phyloP scores from a whole-genome alignment of 92 coral and sea anemone genomes.

The Zoanthus solanderi region DNA sequence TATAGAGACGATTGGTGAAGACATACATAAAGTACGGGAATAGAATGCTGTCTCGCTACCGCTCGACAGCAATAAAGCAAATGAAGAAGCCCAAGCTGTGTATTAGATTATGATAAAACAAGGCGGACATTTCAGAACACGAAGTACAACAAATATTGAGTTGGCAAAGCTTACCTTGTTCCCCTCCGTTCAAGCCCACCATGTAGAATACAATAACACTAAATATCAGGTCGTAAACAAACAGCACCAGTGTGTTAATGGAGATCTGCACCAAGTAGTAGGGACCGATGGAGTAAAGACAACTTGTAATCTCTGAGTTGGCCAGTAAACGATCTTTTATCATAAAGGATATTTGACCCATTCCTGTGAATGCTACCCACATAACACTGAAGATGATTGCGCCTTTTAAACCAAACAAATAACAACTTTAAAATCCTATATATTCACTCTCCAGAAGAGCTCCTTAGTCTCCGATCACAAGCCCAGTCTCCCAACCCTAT shows the following conservation, averaged over 20 bases:
- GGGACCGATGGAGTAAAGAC: constrained; percentile 43
- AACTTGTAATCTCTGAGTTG: constrained; percentile 35
- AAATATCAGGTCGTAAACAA: constrained; percentile 23
- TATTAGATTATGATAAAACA: too few species aligned
- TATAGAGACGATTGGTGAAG: too few species aligned
- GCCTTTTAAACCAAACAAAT: neutral
- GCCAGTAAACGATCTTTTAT: constrained; percentile 36
- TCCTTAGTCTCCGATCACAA: too few species aligned
- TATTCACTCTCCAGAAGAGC: too few species aligned
- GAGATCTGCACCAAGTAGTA: constrained; percentile 38
- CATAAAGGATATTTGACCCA: constrained; percentile 35
- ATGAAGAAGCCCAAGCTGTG: too few species aligned
- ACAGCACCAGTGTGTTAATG: constrained; percentile 28
- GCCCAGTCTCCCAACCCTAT: too few species aligned
- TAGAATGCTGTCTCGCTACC: too few species aligned
- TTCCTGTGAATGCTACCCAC: constrained; percentile 39
- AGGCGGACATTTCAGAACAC: too few species aligned
- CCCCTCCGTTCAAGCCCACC: constrained; percentile 34
- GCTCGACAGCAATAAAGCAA: too few species aligned
- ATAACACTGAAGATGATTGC: constrained; percentile 40
- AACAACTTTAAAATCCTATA: neutral
- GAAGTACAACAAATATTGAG: too few species aligned
- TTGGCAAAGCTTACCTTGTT: constrained; percentile 10
- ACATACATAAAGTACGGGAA: too few species aligned
- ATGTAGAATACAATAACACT: constrained; percentile 31